Evolutionary conservation across 2,888 invertebrate genomes (phyloP), one percentile per base, ranked within the genome.

Genomic region (Criorhina ranunculi): DNA sequence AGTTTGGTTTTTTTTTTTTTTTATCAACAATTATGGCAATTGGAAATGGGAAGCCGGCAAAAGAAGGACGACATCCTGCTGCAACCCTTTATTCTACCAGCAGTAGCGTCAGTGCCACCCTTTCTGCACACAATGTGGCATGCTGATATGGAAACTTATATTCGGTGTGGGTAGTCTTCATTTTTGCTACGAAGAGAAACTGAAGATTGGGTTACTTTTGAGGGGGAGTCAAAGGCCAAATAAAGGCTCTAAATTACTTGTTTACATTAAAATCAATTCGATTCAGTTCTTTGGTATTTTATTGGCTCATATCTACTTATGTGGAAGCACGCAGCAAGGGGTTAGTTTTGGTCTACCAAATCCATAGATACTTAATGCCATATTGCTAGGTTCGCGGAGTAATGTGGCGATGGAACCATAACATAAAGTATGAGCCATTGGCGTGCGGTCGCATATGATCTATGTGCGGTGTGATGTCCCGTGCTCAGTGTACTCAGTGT

Each of bases 371-470:
- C 29, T 24, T 40, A 15, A 42, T 42, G 42, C 55, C 53, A 53
- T 42, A 44, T 19, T 44, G 11, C 69, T 6, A 35, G 44, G 44
- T 44, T 40, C 33, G 40, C 49, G 15, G 46, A 49, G 15, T 33
- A 76, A 66, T 46, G 76, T 67, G 76, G 11, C 59, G 60, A 51
- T 44, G 46, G 24, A 35, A 37, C 37, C 17, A 76, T 67, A 60
- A 59, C 33, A 59, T 66, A 57, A 66, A 75, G 40, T 31, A 49
- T 42, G 42, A 49, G 49, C 24, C 37, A 51, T 33, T 69, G 67
- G 57, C 79, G 67, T 83, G 79, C 57, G 51, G 57, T 64, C 42
- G 62, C 69, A 64, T 69, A 51, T 64, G 67, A 62, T 78, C 60
- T 44, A 69, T 73, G 53, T 53, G 57, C 53, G n/a, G 35, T 40